Percentiles rank a stretch among this genome's conserved stretches.
Evolutionary conservation across 2,888 invertebrate species (phyloP).

Genomic region (Thera britannica): DNA sequence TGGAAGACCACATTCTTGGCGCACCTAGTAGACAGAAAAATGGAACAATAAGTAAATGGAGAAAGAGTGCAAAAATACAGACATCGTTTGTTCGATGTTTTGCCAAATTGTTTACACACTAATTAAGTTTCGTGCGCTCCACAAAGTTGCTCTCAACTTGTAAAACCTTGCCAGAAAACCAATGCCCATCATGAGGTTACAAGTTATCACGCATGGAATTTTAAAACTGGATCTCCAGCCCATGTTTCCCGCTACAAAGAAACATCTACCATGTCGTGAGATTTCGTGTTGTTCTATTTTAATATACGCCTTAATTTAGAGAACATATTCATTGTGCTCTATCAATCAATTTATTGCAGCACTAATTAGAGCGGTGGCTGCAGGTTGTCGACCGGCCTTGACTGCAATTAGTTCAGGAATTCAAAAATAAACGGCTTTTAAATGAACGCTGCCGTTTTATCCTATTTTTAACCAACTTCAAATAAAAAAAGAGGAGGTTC

Average conservation of each 20-base stretch:
- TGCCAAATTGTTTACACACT: no score
- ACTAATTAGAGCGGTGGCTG: conserved; percentile 12
- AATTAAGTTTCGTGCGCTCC: no score
- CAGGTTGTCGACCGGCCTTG: conserved; percentile 17
- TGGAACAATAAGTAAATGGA: not conserved
- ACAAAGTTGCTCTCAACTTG: no score
- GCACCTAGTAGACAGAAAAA: conserved; percentile 56
- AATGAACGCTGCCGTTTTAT: not conserved
- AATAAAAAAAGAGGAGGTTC: no score
- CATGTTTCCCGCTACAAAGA: no score
- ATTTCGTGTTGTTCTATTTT: not conserved
- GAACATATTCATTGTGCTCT: conserved; percentile 13
- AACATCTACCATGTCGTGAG: not conserved
- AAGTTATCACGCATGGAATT: no score
- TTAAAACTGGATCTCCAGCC: no score
- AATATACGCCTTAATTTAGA: not conserved
- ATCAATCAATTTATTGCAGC: conserved; percentile 16
- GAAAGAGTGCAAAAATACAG: no score
- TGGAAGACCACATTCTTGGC: conserved; percentile 75
- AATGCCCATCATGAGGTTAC: no score
- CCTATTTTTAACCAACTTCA: not conserved
- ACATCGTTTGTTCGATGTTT: no score
- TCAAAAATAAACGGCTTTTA: conserved; percentile 1
- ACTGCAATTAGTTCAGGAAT: conserved; percentile 8
- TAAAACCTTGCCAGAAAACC: no score